Base-by-base conservation (phyloP, 2,888 invertebrate genomes). In the Acrobasis repandana region DNA sequence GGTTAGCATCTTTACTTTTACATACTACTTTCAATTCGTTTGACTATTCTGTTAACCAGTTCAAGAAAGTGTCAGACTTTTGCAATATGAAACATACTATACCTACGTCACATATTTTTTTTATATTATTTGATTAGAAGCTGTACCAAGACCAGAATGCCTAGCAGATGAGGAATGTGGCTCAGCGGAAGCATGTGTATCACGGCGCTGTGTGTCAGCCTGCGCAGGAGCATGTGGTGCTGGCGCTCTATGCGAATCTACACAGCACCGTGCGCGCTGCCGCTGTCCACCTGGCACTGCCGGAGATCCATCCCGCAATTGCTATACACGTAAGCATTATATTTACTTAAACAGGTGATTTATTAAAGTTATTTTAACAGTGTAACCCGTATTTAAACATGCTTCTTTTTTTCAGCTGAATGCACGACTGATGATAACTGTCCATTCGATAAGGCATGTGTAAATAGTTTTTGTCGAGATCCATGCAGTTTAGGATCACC, bases 271-370 rank as follows among this genome's bases (percentile, higher is more conserved):
- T 68, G 97, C 97, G 5, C 94, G 95, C 18, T 98, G 98, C 83
- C 94, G 94, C 75, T 98, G 98, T 81, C 96, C 96, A 16, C 94
- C 95, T 56, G 96, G 96, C 66, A 97, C 96, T 90, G 97, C 96
- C 58, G 98, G 98, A 65, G 96, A 98, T 85, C 97, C 98, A 38
- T 95, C 97, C 84, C 87, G 95, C 20, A 94, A 95, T 67, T 98
- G 98, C 77, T 97, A 96, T 80, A 96, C 95, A 93, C 97, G 97
- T 97, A 93, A 95, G 95, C 58, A 28, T 28, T 28, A 28, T 6
- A 28, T 28, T 28, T 6, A 28, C 28, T 28, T 28, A 8, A 28
- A 2, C 6, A 28, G 8, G 28, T 28, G 8, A 28, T 6, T 1
- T 28, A 6, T 20, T 20, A 20, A 20, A 20, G 6, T 28, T 28